Evolutionary conservation across 2,797 vertebrate genomes (phyloP).

Genomic region (Eutrigla gurnardus): DNA sequence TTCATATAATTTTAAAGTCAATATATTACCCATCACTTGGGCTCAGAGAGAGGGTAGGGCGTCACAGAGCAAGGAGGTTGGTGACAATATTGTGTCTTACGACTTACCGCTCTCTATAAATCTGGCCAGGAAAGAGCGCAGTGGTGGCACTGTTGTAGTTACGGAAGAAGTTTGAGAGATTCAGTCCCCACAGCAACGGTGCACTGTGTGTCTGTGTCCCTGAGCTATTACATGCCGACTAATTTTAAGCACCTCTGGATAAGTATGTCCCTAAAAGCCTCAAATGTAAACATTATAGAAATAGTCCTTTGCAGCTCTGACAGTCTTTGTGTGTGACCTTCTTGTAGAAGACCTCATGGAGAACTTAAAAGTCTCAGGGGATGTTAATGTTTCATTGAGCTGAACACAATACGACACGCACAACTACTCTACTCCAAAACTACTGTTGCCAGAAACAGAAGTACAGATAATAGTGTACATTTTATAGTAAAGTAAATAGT

Average conservation of each 20-base stretch:
- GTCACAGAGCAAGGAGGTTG: background rate
- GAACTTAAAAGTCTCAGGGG: slow-evolving; percentile 28
- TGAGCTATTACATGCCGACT: slow-evolving; percentile 28
- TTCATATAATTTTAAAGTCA: background rate
- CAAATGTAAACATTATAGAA: slow-evolving; percentile 61
- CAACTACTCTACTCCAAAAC: background rate
- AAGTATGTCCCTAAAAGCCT: slow-evolving; percentile 63
- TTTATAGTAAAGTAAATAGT: slow-evolving; percentile 10
- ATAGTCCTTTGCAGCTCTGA: slow-evolving; percentile 30
- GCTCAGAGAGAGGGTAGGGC: background rate
- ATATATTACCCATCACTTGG: background rate
- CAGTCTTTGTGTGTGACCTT: slow-evolving; percentile 28
- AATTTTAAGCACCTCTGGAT: slow-evolving; percentile 36
- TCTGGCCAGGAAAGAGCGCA: slow-evolving; percentile 19
- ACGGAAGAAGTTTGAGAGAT: slow-evolving; percentile 49
- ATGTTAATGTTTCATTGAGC: slow-evolving; percentile 35
- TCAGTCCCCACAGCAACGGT: slow-evolving; percentile 51
- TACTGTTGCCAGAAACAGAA: background rate
- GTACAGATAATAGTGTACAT: background rate
- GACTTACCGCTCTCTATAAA: slow-evolving; percentile 35
- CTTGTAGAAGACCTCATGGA: slow-evolving; percentile 17
- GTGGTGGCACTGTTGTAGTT: slow-evolving; percentile 48
- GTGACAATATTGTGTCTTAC: slow-evolving; percentile 25
- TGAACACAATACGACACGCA: slow-evolving; percentile 22
- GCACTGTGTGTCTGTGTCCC: slow-evolving; percentile 17